These are phyloP conservation scores for Naja naja DNA, from an alignment of 2,113 vertebrate species.

Conservation along the genomic window DNA sequence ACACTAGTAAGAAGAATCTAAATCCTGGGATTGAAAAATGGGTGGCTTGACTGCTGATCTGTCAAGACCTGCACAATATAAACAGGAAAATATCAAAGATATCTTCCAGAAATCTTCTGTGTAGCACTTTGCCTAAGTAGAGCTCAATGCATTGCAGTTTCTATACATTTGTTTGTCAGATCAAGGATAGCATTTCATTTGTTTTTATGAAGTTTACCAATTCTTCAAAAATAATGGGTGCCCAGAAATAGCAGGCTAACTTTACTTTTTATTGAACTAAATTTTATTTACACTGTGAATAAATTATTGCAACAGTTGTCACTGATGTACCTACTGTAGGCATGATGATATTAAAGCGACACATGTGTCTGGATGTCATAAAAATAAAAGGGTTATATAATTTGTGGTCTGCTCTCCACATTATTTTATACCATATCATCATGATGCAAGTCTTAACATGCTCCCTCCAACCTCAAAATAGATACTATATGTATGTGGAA, in stretches of 20 bases:
- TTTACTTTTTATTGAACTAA: not conserved
- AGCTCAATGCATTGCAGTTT: not conserved
- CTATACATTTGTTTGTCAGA: not conserved
- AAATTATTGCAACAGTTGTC: not conserved
- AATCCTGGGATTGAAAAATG: not conserved
- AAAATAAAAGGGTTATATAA: not conserved
- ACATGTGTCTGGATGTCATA: not conserved
- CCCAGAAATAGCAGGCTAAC: no score
- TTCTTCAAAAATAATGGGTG: not conserved
- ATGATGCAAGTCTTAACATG: not conserved
- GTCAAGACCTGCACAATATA: conserved; percentile 33
- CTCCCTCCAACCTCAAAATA: not conserved
- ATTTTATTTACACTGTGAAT: not conserved
- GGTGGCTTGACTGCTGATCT: conserved; percentile 1
- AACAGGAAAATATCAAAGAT: conserved; percentile 17
- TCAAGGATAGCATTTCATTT: not conserved
- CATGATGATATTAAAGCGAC: not conserved
- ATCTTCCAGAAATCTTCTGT: not conserved
- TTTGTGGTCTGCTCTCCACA: not conserved
- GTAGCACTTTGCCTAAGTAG: conserved; percentile 18
- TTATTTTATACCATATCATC: not conserved
- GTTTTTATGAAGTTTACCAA: not conserved
- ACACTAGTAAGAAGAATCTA: not conserved
- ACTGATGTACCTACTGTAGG: not conserved
- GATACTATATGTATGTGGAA: not conserved